A percentile compares a stretch with the other conserved stretches of the same genome.
Conservation (phyloP, 2,888 invertebrate genomes). For the Platycnemis pennipes region DNA sequence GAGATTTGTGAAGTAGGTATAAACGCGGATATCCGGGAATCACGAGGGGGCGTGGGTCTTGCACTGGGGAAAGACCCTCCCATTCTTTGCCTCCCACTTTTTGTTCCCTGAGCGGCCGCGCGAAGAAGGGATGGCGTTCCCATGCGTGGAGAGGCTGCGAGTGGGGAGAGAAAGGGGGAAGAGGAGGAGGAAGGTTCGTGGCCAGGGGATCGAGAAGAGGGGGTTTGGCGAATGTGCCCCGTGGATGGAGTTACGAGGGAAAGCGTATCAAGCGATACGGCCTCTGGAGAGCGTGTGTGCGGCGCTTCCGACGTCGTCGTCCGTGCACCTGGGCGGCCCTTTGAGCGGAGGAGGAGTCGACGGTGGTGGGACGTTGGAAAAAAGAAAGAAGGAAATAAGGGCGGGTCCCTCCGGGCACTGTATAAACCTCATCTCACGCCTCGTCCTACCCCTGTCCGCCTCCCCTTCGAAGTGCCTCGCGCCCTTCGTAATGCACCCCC, state of each 20-base stretch:
- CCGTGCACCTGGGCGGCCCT: conserved; percentile 33
- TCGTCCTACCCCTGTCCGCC: not conserved
- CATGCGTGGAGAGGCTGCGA: not conserved
- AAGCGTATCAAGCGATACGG: conserved; percentile 54
- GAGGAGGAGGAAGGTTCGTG: conserved; percentile 11
- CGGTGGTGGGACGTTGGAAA: not conserved
- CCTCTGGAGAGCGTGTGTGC: conserved; percentile 54
- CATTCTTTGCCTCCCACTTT: not conserved
- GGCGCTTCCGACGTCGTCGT: not conserved
- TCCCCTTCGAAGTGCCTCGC: not conserved
- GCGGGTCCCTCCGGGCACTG: conserved; percentile 49
- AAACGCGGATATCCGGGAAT: too few relatives aligned
- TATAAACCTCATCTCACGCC: conserved; percentile 63
- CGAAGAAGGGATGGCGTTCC: not conserved
- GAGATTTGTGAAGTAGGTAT: too few relatives aligned
- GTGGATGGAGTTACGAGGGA: conserved; percentile 64
- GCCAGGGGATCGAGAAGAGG: not conserved
- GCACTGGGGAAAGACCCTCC: not conserved
- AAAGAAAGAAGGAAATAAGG: not conserved
- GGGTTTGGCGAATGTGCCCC: conserved; percentile 40
- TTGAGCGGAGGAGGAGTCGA: not conserved
- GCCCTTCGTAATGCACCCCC: conserved; percentile 2
- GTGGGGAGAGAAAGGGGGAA: not conserved
- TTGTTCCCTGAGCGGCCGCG: not conserved
- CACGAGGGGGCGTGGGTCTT: not conserved